phyloP scores from a whole-genome alignment of 1,140 invertebrate genomes.

The Zaprionus nigranus region DNA sequence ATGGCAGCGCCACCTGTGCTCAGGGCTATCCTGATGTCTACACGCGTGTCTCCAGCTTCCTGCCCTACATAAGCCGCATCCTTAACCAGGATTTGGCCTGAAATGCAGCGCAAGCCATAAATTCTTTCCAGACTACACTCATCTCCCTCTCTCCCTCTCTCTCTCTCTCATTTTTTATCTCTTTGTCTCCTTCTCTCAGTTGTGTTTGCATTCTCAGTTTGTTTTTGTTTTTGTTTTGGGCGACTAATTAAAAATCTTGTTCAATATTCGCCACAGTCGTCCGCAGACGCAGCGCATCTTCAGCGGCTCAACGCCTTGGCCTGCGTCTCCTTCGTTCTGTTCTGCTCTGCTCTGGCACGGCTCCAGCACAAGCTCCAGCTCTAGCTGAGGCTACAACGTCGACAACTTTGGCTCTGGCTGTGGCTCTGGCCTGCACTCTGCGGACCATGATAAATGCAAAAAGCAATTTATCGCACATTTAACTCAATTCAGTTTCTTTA shows the following conservation, averaged over 20 bases:
- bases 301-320: conserved; percentile 11
- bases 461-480: conserved; percentile 84
- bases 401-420: conserved; percentile 2
- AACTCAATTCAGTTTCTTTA: conserved; percentile 82
- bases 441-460: conserved; percentile 82
- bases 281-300: conserved; percentile 25
- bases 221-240: conserved; percentile 41
- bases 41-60: conserved; percentile 78
- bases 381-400: conserved; percentile 8
- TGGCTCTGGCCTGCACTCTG: conserved; percentile 39
- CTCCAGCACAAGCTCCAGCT: conserved; percentile 12
- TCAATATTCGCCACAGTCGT: conserved; percentile 74
- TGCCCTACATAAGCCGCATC: conserved; percentile 72
- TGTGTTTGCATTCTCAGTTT: conserved; percentile 14
- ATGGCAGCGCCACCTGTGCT: conserved; percentile 87
- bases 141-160: not conserved
- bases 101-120: conserved; percentile 36
- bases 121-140: conserved; percentile 28
- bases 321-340: conserved; percentile 11
- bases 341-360: conserved; percentile 27
- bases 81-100: conserved; percentile 68
- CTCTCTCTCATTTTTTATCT: not conserved
- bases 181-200: not conserved
- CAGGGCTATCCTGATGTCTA: conserved; percentile 80
- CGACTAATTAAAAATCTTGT: conserved; percentile 82